A percentile compares a stretch with the other conserved stretches of the same genome.
These are phyloP conservation scores for Caerostris extrusa DNA, from an alignment of 1,140 invertebrate species.

Conservation along the genomic window DNA sequence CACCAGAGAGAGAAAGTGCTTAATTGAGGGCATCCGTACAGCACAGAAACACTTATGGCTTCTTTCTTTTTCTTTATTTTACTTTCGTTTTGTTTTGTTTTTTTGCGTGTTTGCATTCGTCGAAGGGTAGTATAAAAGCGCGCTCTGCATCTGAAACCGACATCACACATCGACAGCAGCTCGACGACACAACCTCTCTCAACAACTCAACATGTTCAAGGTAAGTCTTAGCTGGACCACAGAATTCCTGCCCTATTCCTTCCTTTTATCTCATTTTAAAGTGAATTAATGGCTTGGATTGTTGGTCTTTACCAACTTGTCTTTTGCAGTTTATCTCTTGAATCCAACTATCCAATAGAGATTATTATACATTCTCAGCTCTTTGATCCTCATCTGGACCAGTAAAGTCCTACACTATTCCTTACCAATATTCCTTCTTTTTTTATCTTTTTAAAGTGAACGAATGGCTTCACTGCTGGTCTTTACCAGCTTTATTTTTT, in stretches of 20 bases:
- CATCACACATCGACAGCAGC: constrained; percentile 26
- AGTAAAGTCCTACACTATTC: no score
- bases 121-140: constrained; percentile 30
- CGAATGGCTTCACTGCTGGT: neutral
- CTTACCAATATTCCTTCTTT: no score
- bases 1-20: constrained; percentile 61
- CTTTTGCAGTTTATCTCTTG: neutral
- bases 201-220: constrained; percentile 60
- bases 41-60: neutral
- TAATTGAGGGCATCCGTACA: constrained; percentile 62
- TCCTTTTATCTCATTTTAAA: neutral
- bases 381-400: no score
- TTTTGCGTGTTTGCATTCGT: no score
- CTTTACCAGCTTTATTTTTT: neutral
- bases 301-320: neutral
- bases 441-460: neutral
- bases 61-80: neutral
- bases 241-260: no score
- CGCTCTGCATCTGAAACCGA: neutral
- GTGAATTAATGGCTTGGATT: neutral
- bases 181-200: neutral
- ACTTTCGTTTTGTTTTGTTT: neutral
- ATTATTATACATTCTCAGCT: no score
- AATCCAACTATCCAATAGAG: neutral
- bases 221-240: neutral